Evolutionary conservation across 2,113 vertebrate genomes (phyloP).

Genomic region (Budorcas taxicolor): DNA sequence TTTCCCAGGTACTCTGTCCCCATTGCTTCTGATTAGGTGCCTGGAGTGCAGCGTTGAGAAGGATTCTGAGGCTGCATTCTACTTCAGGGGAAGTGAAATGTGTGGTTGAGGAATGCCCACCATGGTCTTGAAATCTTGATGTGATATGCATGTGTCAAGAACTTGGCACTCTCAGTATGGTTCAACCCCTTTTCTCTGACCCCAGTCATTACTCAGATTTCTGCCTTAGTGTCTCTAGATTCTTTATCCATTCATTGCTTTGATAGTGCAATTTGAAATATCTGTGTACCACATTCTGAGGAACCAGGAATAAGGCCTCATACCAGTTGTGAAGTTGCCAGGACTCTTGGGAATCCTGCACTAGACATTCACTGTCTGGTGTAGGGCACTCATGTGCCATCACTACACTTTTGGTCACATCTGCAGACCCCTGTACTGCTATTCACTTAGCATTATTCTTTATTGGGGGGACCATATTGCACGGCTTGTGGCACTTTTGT

Average conservation of each 20-base stretch:
- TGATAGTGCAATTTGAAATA: neutral
- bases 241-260: neutral
- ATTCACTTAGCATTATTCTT: neutral
- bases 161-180: neutral
- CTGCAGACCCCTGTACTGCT: no score
- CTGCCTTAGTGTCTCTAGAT: neutral
- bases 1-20: neutral
- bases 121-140: neutral
- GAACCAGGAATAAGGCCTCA: neutral
- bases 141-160: neutral
- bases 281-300: neutral
- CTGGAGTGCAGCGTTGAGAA: neutral
- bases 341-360: no score
- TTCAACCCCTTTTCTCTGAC: neutral
- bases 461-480: fast-evolving
- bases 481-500: neutral
- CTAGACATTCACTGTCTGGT: neutral
- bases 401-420: neutral
- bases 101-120: neutral
- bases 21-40: neutral
- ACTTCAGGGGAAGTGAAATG: neutral
- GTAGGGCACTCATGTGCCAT: fast-evolving
- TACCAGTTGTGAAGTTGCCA: neutral
- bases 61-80: neutral
- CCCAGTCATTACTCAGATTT: neutral